Evolutionary conservation across 2,113 vertebrate genomes (phyloP).

Genomic region (Dromaius novaehollandiae): DNA sequence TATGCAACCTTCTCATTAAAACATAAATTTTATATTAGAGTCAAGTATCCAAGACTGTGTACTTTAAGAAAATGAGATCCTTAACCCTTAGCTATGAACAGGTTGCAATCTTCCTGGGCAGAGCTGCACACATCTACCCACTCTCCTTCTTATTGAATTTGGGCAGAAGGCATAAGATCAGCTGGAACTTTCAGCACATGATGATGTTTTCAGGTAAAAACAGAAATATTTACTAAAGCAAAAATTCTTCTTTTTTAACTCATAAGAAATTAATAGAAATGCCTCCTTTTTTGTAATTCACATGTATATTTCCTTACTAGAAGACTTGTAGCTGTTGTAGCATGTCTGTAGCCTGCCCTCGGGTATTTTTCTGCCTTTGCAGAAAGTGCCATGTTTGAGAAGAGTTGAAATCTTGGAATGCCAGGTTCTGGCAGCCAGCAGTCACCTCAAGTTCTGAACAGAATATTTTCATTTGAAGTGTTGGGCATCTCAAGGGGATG

Average conservation of each 20-base stretch:
- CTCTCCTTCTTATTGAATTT: constrained; percentile 96
- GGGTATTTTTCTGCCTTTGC: neutral
- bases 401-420: neutral
- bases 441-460: neutral
- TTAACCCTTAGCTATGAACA: constrained; percentile 78
- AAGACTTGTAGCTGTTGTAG: neutral
- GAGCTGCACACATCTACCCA: constrained; percentile 94
- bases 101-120: constrained; percentile 92
- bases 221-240: neutral
- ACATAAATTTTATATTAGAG: neutral
- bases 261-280: neutral
- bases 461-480: neutral
- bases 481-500: neutral
- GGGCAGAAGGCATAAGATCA: constrained; percentile 94
- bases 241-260: neutral
- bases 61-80: constrained; percentile 45
- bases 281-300: neutral
- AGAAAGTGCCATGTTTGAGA: neutral
- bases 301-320: neutral
- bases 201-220: constrained; percentile 97
- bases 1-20: neutral
- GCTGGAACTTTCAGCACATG: constrained; percentile 97
- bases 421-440: neutral
- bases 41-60: neutral
- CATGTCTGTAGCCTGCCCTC: neutral